These are phyloP conservation scores for Dascillus cervinus DNA, from an alignment of 2,888 invertebrate species.

Conservation along the genomic window DNA sequence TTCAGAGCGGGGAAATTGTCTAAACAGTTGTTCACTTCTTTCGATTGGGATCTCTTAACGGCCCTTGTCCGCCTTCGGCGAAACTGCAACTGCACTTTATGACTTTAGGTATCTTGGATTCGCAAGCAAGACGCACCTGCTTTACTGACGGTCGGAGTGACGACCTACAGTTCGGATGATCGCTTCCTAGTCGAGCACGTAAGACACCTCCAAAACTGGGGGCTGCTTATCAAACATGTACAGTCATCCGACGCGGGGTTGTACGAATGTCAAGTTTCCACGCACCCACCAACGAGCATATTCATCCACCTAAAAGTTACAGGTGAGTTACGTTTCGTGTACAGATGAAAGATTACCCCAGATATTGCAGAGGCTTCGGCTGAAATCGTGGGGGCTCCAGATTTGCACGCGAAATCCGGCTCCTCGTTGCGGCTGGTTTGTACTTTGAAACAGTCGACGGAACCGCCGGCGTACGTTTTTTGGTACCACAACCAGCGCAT, in stretches of 20 bases:
- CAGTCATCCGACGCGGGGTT: constrained; percentile 61
- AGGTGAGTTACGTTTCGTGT: constrained; percentile 52
- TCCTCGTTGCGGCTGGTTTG: constrained; percentile 51
- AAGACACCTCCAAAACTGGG: constrained; percentile 56
- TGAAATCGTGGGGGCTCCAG: constrained; percentile 51
- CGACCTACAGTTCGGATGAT: constrained; percentile 59
- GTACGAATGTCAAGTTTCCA: constrained; percentile 75
- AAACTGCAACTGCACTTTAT: constrained; percentile 4
- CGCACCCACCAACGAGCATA: constrained; percentile 69
- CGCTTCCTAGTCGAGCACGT: constrained; percentile 56
- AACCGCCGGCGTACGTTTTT: constrained; percentile 51
- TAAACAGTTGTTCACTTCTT: constrained; percentile 10
- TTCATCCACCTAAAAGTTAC: constrained; percentile 65
- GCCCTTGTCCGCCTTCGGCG: background rate
- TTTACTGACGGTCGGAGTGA: constrained; percentile 58
- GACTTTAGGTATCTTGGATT: constrained; percentile 59
- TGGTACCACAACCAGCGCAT: constrained; percentile 54
- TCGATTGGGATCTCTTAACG: constrained; percentile 12
- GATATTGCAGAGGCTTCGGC: constrained; percentile 50
- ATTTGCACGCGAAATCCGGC: constrained; percentile 52
- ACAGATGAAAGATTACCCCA: no score
- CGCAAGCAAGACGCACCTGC: constrained; percentile 53
- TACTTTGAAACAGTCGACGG: constrained; percentile 47
- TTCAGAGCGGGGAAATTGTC: constrained; percentile 9
- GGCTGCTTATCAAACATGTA: constrained; percentile 59